Evolutionary conservation across 1,140 invertebrate genomes (phyloP).

Genomic region (Drosophila melanogaster): DNA sequence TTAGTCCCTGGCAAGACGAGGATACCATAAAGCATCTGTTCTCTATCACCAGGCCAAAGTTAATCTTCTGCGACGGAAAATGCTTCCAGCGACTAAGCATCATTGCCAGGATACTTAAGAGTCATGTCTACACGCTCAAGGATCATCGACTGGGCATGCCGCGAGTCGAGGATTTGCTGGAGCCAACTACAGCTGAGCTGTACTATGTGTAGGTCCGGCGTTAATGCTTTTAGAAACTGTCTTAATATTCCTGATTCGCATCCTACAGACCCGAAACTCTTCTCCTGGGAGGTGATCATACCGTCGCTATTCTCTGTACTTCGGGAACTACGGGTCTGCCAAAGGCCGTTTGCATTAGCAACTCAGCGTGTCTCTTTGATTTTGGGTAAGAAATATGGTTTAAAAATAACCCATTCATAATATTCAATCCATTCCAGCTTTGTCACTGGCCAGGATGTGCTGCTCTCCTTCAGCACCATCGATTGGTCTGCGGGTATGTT

Average conservation of each 20-base stretch:
- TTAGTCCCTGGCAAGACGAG: conserved; percentile 73
- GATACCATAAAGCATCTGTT: conserved; percentile 78
- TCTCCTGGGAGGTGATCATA: conserved; percentile 71
- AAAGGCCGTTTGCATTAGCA: conserved; percentile 91
- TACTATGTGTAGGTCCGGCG: conserved; percentile 62
- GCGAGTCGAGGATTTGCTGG: conserved; percentile 73
- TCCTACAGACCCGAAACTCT: conserved; percentile 61
- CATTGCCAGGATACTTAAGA: conserved; percentile 67
- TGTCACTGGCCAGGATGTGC: conserved; percentile 73
- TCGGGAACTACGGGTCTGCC: conserved; percentile 92
- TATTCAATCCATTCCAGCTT: conserved; percentile 43
- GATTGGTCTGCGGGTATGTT: conserved; percentile 79
- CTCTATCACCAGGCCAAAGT: conserved; percentile 67
- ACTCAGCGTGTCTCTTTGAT: conserved; percentile 84
- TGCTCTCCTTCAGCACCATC: conserved; percentile 79
- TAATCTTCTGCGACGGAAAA: conserved; percentile 79
- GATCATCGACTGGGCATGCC: conserved; percentile 63
- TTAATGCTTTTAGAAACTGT: too few relatives aligned
- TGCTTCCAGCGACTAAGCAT: conserved; percentile 61
- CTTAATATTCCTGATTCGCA: too few relatives aligned
- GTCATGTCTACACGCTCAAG: conserved; percentile 72
- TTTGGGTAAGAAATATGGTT: conserved; percentile 57
- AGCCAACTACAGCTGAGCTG: conserved; percentile 66
- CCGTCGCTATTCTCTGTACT: conserved; percentile 85
- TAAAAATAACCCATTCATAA: not conserved